Evolutionary conservation across 1,140 invertebrate species (phyloP), one percentile per base, ranked within the genome.

Genomic region (Solenopsis invicta): DNA sequence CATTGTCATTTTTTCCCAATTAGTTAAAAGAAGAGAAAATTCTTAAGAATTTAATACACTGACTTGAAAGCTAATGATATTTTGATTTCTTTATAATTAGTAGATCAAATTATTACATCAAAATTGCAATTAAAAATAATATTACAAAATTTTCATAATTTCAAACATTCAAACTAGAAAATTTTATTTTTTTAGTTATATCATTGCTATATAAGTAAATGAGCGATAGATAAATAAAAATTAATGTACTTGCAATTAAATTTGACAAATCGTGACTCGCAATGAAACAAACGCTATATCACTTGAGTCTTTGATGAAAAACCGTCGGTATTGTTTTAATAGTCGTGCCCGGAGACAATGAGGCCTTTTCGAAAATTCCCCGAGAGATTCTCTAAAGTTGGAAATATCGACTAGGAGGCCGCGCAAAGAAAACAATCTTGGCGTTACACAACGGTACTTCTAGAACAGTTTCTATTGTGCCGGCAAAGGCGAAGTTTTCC

Each of bases 401-500:
- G 13, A 84, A 84, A 84, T 84, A 84, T 84, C 80, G 54, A 62
- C 69, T 75, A 62, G 69, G 34, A 84, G n/a, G 10, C 69, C 41
- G 41, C 41, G 80, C 24, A 75, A 84, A 61, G 80, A 75, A 84
- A 84, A 75, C 41, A 82, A 82, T 82, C n/a, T 24, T 74, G 54
- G 21, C 13, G 56, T 84, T 61, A 84, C 56, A 75, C 80, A 61
- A 37, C 80, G 29, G 54, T 84, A 74, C 37, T 82, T 82, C 18
- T 13, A 84, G 24, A 84, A 61, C 24, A 41, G 54, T 41, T 75
- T 61, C 45, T 5, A 84, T 84, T 84, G 69, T 84, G 41, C 41
- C n/a, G 13, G 80, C 80, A 74, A 74, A 74, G 54, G 52, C 69
- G 18, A 74, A 84, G 80, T 84, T 84, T 84, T 84, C 69, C 80